A percentile compares a stretch with the other conserved stretches of the same genome.
Conservation (phyloP, 2,888 invertebrate species). For the Pollenia angustigena region DNA sequence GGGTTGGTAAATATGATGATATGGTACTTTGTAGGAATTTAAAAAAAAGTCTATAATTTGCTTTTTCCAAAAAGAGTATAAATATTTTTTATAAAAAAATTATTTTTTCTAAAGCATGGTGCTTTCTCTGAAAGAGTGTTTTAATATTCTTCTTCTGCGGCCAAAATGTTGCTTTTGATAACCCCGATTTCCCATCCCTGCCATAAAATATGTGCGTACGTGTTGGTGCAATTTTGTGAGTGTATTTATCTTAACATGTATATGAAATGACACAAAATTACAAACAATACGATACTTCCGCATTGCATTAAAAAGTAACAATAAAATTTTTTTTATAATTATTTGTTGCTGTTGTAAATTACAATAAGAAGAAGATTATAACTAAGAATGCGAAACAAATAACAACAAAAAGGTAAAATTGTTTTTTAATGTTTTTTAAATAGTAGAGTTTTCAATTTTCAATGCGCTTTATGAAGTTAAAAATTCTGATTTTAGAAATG, state of each 20-base stretch:
- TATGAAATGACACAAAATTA: conserved; percentile 43
- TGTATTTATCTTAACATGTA: conserved; percentile 36
- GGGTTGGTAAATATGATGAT: too few relatives aligned
- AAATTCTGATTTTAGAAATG: conserved; percentile 5
- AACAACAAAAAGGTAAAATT: background rate
- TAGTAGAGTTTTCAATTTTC: conserved; percentile 17
- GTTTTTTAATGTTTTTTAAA: conserved; percentile 3
- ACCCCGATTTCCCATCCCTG: background rate
- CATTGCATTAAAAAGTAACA: conserved; percentile 69
- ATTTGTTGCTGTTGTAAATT: conserved; percentile 18
- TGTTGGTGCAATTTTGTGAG: background rate
- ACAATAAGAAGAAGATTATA: conserved; percentile 35
- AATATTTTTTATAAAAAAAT: too few relatives aligned
- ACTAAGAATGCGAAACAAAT: background rate
- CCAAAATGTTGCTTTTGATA: background rate
- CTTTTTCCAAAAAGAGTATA: too few relatives aligned
- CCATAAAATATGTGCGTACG: background rate
- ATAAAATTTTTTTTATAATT: conserved; percentile 2
- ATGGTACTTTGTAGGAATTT: too few relatives aligned
- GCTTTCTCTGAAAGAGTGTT: too few relatives aligned
- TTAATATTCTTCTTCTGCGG: too few relatives aligned
- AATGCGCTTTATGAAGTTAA: conserved; percentile 15
- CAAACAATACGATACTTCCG: conserved; percentile 68
- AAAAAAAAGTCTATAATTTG: too few relatives aligned
- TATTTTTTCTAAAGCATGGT: too few relatives aligned